Evolutionary conservation across 2,888 invertebrate genomes (phyloP), one percentile per base, ranked within the genome.

Genomic region (Globia sparganii): DNA sequence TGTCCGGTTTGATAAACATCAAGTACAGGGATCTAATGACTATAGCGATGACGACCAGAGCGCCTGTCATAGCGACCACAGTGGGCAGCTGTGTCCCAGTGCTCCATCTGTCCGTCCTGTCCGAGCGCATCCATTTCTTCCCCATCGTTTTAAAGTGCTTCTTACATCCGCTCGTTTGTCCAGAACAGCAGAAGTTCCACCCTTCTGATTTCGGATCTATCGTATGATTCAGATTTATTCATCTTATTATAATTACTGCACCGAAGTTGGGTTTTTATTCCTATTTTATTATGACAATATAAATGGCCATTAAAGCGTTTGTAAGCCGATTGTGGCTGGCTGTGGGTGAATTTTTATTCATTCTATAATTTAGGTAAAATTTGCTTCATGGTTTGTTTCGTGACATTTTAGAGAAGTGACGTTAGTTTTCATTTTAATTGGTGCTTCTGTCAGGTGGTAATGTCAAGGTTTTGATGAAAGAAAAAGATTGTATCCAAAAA

Each of bases 1-100:
- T 28, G 0, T 92, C 92, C 25, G 88, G 86, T 77, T 90, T 91
- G 18, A 89, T 74, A 69, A 89, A 93, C 89, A 92, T 87, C 37
- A 93, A 80, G 80, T 93, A 93, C 11, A 94, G 83, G 0, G 94
- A 92, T 28, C 93, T 86, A 1, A 92, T 37, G 0, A 94, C 80
- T 0, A 93, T 86, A 0, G 77, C 82, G 0, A 89, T 87, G 11
- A 94, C 81, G 5, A 91, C 89, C 5, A 92, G 68, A 2, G 87
- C 91, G 0, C 92, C 93, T 0, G 88, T 87, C 89, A 90, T 91
- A 0, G 90, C 89, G 11, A 92, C 72, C 2, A 91, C 1, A 4
- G 79, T 76, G 34, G 85, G 81, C 0, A 91, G 25, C 34, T 82
- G 67, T 1, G 84, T 28, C 15, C 0, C 13, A 37, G 31, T 0